phyloP scores from a whole-genome alignment of 1,140 invertebrate species.

The Trypoxylus dichotomus region DNA sequence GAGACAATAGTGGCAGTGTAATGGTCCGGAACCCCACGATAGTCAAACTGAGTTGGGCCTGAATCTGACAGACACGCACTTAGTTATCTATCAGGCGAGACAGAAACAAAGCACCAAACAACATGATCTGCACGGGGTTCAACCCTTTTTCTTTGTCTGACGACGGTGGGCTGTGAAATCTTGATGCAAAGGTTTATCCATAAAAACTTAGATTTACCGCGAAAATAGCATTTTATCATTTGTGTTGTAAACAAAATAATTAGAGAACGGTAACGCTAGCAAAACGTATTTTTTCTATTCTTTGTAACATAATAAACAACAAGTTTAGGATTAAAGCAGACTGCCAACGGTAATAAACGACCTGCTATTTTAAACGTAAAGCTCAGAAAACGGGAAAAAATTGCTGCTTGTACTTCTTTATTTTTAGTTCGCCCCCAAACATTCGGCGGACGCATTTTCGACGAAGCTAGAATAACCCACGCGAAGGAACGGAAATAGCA shows the following conservation, averaged over 20 bases:
- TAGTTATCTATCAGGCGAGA: constrained; percentile 45
- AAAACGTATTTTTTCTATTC: too few relatives aligned
- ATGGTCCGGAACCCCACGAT: constrained; percentile 46
- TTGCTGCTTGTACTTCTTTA: not conserved
- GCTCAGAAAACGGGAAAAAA: not conserved
- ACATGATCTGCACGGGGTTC: not conserved
- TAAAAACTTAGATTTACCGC: not conserved
- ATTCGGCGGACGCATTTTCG: not conserved
- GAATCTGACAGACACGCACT: constrained; percentile 47
- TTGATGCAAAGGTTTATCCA: not conserved
- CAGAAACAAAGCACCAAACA: constrained; percentile 37
- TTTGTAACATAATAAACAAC: too few relatives aligned
- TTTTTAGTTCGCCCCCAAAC: constrained; percentile 13
- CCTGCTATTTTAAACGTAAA: not conserved
- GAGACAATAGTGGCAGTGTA: constrained; percentile 44
- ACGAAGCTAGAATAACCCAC: not conserved
- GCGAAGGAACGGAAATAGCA: constrained; percentile 14
- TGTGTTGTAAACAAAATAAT: too few relatives aligned
- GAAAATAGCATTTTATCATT: too few relatives aligned
- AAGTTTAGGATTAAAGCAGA: too few relatives aligned
- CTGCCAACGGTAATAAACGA: too few relatives aligned
- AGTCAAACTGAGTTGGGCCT: constrained; percentile 40
- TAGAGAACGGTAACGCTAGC: too few relatives aligned
- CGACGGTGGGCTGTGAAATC: not conserved
- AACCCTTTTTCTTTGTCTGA: not conserved